A percentile compares a stretch with the other conserved stretches of the same genome.
Evolutionary conservation across 2,888 invertebrate genomes (phyloP).

Genomic region (Tanytarsus gracilentus): DNA sequence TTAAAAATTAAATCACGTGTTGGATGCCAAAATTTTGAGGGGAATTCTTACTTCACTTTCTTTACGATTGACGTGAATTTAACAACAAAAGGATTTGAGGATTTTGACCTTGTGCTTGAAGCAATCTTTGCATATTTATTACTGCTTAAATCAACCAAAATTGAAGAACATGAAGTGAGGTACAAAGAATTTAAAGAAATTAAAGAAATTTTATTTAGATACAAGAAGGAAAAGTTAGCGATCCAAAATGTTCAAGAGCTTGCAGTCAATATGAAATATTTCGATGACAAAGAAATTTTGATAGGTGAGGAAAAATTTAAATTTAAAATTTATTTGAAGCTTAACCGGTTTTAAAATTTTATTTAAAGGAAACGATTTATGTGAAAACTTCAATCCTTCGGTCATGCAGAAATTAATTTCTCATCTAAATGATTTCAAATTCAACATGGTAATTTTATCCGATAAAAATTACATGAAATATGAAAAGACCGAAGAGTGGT

Average conservation of each 20-base stretch:
- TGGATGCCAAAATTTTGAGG: conserved; percentile 65
- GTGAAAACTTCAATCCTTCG: conserved; percentile 66
- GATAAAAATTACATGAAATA: conserved; percentile 38
- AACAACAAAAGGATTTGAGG: conserved; percentile 65
- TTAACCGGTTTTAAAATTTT: too few species aligned
- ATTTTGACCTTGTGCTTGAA: conserved; percentile 65
- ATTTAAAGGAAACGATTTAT: conserved; percentile 45
- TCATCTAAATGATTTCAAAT: conserved; percentile 37
- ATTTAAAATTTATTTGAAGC: too few species aligned
- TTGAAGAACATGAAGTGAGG: conserved; percentile 53
- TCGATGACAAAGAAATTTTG: conserved; percentile 67
- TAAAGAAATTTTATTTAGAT: conserved; percentile 64
- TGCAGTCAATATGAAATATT: conserved; percentile 70
- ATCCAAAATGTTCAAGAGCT: conserved; percentile 69
- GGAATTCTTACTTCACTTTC: conserved; percentile 67
- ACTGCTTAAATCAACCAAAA: conserved; percentile 55
- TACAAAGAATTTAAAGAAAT: conserved; percentile 62
- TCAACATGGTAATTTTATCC: conserved; percentile 38
- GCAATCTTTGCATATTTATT: conserved; percentile 71
- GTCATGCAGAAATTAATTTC: conserved; percentile 38
- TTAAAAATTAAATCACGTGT: conserved; percentile 61
- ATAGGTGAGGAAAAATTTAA: conserved; percentile 64
- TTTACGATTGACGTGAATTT: conserved; percentile 65
- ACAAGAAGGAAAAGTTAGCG: conserved; percentile 60
- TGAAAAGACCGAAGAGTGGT: conserved; percentile 70